Evolutionary conservation across 2,113 vertebrate genomes (phyloP).

Genomic region (Microcebus tavaratra): DNA sequence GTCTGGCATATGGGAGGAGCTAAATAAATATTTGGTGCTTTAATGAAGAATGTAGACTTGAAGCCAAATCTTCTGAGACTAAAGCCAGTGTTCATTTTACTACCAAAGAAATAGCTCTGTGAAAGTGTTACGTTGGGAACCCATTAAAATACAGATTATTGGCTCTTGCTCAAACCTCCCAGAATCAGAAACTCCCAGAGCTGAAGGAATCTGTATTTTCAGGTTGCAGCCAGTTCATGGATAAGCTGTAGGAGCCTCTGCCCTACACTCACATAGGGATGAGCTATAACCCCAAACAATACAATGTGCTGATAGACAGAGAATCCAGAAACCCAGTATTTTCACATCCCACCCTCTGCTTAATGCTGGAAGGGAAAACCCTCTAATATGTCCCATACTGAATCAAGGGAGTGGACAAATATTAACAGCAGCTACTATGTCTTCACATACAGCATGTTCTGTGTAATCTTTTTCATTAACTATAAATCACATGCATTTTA

Average conservation of each 20-base stretch:
- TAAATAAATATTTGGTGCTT: neutral
- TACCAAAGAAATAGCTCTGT: neutral
- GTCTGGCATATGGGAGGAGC: neutral
- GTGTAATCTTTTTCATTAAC: neutral
- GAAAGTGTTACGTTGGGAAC: neutral
- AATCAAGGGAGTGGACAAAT: neutral
- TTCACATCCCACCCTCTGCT: neutral
- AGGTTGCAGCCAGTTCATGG: neutral
- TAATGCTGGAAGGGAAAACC: neutral
- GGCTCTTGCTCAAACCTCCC: neutral
- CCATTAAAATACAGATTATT: neutral
- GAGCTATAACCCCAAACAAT: neutral
- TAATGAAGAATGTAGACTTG: neutral
- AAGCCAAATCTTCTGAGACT: neutral
- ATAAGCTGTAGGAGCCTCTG: neutral
- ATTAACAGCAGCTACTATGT: neutral
- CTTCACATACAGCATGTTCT: neutral
- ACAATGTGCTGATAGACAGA: neutral
- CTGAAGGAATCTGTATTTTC: neutral
- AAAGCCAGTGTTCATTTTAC: neutral
- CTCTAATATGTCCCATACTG: no score
- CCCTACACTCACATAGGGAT: neutral
- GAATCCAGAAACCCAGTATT: neutral
- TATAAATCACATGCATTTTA: neutral
- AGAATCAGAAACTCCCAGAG: neutral